These are phyloP conservation scores for Sinentomon sp. DNA, from an alignment of 2,888 invertebrate genomes.

Conservation along the genomic window DNA sequence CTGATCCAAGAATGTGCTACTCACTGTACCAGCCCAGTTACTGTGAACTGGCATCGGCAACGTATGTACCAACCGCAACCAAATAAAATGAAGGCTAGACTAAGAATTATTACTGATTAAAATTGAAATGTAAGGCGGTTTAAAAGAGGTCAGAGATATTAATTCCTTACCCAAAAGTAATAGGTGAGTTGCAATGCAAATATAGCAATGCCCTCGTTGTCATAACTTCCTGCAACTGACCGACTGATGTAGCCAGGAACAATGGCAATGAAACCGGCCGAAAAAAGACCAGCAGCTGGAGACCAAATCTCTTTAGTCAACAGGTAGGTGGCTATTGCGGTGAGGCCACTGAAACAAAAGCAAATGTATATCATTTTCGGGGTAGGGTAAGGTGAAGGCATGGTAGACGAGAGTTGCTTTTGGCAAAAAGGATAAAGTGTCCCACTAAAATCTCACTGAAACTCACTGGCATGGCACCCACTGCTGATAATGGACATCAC, in stretches of 20 bases:
- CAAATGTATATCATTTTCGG: no score
- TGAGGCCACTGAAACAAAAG: constrained; percentile 51
- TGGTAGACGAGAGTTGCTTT: no score
- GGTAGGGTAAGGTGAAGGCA: no score
- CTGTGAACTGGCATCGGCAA: no score
- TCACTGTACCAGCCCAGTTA: no score
- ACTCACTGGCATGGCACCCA: no score
- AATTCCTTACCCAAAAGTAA: constrained; percentile 55
- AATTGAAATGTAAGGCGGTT: no score
- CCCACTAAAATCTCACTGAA: no score
- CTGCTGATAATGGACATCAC: no score
- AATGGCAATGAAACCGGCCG: constrained; percentile 95
- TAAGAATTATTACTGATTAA: not conserved
- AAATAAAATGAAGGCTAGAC: not conserved
- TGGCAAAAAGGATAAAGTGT: no score
- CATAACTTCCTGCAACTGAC: constrained; percentile 96
- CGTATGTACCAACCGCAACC: not conserved
- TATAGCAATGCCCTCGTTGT: constrained; percentile 98
- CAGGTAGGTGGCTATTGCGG: constrained; percentile 88
- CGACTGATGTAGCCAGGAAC: constrained; percentile 96
- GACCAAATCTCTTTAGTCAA: constrained; percentile 95
- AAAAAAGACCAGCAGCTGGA: constrained; percentile 82
- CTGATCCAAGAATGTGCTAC: no score
- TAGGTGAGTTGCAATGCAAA: constrained; percentile 97
- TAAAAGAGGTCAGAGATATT: not conserved